These are phyloP conservation scores for Podarcis lilfordi DNA, from an alignment of 2,797 vertebrate species.

Conservation along the genomic window DNA sequence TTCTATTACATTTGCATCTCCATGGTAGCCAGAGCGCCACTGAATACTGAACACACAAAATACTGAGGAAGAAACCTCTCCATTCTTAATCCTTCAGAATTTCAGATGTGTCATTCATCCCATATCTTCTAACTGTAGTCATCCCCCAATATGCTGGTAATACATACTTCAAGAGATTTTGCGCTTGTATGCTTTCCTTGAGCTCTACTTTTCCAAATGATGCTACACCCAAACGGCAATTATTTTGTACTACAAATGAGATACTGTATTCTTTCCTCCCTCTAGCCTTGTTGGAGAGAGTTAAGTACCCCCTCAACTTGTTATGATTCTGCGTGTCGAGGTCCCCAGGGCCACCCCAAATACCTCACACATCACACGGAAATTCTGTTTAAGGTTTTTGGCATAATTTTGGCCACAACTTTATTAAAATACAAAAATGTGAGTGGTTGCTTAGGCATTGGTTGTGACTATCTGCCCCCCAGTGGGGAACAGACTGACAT, in stretches of 20 bases:
- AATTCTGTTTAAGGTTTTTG: no score
- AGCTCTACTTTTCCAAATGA: not conserved
- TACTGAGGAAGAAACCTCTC: not conserved
- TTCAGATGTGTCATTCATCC: not conserved
- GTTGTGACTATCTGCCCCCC: no score
- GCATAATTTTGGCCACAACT: no score
- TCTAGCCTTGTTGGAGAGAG: not conserved
- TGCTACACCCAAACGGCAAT: not conserved
- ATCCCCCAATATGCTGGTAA: not conserved
- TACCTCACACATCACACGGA: no score
- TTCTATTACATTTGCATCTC: not conserved
- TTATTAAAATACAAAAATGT: no score
- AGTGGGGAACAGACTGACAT: no score
- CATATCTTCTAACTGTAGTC: not conserved
- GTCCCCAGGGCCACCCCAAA: no score
- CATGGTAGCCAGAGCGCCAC: no score
- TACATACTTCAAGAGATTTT: not conserved
- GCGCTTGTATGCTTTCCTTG: not conserved
- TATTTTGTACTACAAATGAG: not conserved
- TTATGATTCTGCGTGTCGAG: not conserved
- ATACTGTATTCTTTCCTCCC: not conserved
- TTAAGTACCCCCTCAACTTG: not conserved
- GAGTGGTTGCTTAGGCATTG: no score
- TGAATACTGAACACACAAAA: not conserved
- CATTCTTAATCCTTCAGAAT: not conserved